Evolutionary conservation across 2,888 invertebrate genomes (phyloP), one percentile per base, ranked within the genome.

Genomic region (Mythimna ferrago): DNA sequence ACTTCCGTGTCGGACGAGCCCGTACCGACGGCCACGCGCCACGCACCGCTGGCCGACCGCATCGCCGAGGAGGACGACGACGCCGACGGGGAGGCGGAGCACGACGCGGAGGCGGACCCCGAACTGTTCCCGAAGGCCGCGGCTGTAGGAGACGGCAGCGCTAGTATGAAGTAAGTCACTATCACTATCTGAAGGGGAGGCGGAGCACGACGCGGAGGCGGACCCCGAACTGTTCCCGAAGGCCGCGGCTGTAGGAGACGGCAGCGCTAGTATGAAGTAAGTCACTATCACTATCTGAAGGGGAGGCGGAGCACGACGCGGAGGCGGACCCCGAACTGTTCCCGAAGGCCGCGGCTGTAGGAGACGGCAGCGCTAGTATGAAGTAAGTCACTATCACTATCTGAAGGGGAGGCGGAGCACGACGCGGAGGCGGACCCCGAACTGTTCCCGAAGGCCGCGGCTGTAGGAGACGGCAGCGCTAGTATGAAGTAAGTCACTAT

Each of bases 61-160:
- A 95, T 96, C 82, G 89, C 89, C 0, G 97, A 97, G 83, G 94
- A 97, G 76, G 93, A 90, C 11, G 91, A 73, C 10, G 85, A 61
- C 0, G 62, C 21, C 3, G 76, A 81, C 2, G 48, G 6, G 16
- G 48, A 19, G 48, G 19, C 5, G 1, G 88, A 93, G 1, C 88
- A 86, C 81, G 86, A 83, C 76, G 72, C 89, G 58, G 94, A 96
- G 77, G 14, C 14, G 16, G 21, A 62, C 6, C 21, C 62, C 0
- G 63, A 63, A 2, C 16, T 62, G 11, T 66, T 41, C n/a, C 62
- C 35, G 38, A 61, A 26, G 58, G 72, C 64, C n/a, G 68, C 81
- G 32, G 85, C 86, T 4, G 85, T 88, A 1, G 89, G 90, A 0
- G 91, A 91, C 69, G 87, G 83, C 5, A 78, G 51, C 5, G 65